Base-by-base conservation (phyloP, 2,113 vertebrate genomes). In the Hippocampus barbouri region DNA sequence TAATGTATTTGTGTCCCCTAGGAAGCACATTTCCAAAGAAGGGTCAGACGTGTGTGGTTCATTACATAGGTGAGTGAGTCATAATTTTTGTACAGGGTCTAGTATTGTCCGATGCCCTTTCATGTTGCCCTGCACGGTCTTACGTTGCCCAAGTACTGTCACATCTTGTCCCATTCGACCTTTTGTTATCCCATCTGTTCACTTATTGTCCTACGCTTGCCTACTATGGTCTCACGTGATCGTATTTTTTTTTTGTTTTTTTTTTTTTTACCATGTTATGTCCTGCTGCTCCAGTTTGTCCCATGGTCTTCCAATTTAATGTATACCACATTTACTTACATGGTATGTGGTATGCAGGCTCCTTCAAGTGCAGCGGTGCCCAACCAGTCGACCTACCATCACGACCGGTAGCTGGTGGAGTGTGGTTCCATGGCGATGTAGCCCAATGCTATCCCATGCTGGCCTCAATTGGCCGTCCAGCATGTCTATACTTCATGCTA, bases 21-120 rank as follows among this genome's bases (percentile, higher is more conserved):
- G 97, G 95, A 88, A 94, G 97, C 86, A 98, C 97, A 15, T 98
- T 98, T 90, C 97, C 97, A 74, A 98, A 98, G 94, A 98, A 98
- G 92, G 96, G 96, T 67, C 96, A 98, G 93, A 96, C 93, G 0
- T 98, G 96, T 72, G 95, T 98, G 75, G 97, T 98, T 72, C 97
- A 98, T 90, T 98, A 98, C 89, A 98, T 96, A 95, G 97, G 97
- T 98, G 95, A 92, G 86, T 41, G 5, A 56, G 18, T 34, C 15
- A 4, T 40, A 16, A 0, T 47, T 73, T 68, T 3, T 23, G 2
- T 65, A 16, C 20, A n/a, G 8, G 4, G 23, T 27, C 23, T 59
- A 27, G 2, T 12, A 25, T 4, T 27, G 21, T 56, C 54, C n/a
- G 1, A 23, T 23, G 10, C 8, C 15, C 18, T 62, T 21, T n/a